A percentile compares a stretch with the other conserved stretches of the same genome.
These are phyloP conservation scores for Limonius californicus DNA, from an alignment of 1,140 invertebrate genomes.

Conservation along the genomic window DNA sequence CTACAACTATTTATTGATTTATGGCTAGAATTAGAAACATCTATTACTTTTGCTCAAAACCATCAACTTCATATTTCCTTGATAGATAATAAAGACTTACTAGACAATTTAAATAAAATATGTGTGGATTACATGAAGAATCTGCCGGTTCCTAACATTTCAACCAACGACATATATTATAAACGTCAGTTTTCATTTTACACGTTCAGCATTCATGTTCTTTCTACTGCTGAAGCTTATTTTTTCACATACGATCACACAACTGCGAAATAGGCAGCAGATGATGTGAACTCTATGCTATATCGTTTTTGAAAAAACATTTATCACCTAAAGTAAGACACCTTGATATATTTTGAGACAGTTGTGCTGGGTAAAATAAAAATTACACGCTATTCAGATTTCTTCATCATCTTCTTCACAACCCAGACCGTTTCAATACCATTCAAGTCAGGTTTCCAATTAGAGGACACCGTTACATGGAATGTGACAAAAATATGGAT, in stretches of 20 bases:
- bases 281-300: slow-evolving; percentile 20
- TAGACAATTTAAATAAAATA: no score
- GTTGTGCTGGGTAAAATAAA: slow-evolving; percentile 8
- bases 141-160: neutral
- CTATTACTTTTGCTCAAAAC: no score
- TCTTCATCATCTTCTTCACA: neutral
- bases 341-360: slow-evolving; percentile 9
- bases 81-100: no score
- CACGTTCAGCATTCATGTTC: slow-evolving; percentile 2
- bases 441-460: slow-evolving; percentile 25
- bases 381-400: slow-evolving; percentile 5
- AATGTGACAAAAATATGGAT: slow-evolving; percentile 35
- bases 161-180: slow-evolving; percentile 9
- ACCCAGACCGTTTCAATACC: slow-evolving; percentile 14
- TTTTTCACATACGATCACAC: neutral
- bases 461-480: slow-evolving; percentile 32
- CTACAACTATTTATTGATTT: no score
- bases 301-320: neutral
- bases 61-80: no score
- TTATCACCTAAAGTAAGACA: neutral
- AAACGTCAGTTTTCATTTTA: neutral
- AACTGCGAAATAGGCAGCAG: slow-evolving; percentile 8
- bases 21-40: no score
- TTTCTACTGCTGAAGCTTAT: neutral
- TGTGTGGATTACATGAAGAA: slow-evolving; percentile 11